Conservation (phyloP, 2,888 invertebrate genomes). For the Chironomus riparius region DNA sequence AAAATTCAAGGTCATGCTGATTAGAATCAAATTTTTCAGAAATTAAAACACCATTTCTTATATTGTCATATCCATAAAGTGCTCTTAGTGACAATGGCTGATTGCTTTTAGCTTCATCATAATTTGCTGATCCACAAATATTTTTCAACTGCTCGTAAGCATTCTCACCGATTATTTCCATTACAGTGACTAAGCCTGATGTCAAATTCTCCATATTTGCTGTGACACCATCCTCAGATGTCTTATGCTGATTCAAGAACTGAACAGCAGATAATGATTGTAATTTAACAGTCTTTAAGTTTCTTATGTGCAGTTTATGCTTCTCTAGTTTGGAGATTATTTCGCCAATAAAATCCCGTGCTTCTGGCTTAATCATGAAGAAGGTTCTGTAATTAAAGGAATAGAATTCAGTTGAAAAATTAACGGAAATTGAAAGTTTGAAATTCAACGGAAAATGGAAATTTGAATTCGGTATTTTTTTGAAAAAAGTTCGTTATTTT, state of each 20-base stretch:
- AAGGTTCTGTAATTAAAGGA: conserved; percentile 51
- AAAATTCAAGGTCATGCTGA: conserved; percentile 51
- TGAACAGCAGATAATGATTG: conserved; percentile 54
- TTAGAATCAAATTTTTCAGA: conserved; percentile 51
- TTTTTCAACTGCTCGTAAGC: conserved; percentile 36
- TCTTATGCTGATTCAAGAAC: conserved; percentile 49
- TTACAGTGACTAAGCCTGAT: conserved; percentile 34
- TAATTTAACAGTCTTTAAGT: conserved; percentile 63
- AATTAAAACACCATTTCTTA: conserved; percentile 61
- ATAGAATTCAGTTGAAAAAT: no score
- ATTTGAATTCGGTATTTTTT: no score
- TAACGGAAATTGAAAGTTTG: no score
- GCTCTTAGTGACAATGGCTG: conserved; percentile 54
- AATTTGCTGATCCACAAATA: conserved; percentile 47
- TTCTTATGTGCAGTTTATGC: conserved; percentile 52
- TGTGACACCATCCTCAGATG: conserved; percentile 51
- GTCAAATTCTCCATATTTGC: conserved; percentile 23
- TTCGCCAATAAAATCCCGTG: conserved; percentile 59
- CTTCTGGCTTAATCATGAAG: conserved; percentile 67
- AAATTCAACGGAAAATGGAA: no score
- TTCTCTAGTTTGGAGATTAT: conserved; percentile 60
- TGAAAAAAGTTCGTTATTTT: no score
- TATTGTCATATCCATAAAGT: conserved; percentile 56
- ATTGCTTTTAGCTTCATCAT: conserved; percentile 47
- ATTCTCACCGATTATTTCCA: conserved; percentile 39